These are phyloP conservation scores for Rhinella marina DNA, from an alignment of 2,797 vertebrate species.

Conservation along the genomic window DNA sequence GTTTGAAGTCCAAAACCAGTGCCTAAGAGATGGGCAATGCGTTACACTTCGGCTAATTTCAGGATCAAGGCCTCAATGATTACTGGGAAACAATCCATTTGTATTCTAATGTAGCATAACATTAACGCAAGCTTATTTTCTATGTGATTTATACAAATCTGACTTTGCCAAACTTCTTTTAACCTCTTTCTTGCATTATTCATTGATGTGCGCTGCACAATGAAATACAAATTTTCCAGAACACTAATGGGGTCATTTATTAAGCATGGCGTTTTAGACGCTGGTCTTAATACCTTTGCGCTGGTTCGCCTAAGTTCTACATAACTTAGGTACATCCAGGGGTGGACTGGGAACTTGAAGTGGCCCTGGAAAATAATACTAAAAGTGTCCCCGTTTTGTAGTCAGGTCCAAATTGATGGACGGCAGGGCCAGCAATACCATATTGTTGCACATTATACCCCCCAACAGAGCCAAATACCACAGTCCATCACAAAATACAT, in stretches of 20 bases:
- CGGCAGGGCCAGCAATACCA: too few relatives aligned
- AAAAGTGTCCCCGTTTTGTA: too few relatives aligned
- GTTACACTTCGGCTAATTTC: not conserved
- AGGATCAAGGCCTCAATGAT: conserved; percentile 21
- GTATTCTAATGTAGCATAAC: conserved; percentile 13
- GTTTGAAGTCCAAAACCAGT: conserved; percentile 1
- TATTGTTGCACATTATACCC: too few relatives aligned
- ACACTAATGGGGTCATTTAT: not conserved
- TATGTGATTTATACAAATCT: conserved; percentile 37
- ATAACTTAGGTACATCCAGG: too few relatives aligned
- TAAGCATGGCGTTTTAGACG: too few relatives aligned
- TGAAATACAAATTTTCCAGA: not conserved
- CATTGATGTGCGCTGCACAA: conserved; percentile 1
- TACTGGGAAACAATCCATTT: conserved; percentile 48
- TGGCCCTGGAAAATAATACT: too few relatives aligned
- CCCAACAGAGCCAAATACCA: too few relatives aligned
- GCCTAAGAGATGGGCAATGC: conserved; percentile 22
- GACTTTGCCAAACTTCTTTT: conserved; percentile 29
- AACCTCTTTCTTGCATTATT: conserved; percentile 41
- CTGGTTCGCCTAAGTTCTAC: too few relatives aligned
- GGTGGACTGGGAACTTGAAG: too few relatives aligned
- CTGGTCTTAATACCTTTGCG: too few relatives aligned
- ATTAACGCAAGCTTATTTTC: conserved; percentile 37
- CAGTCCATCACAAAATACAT: too few relatives aligned
- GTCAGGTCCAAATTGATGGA: too few relatives aligned